phyloP scores from a whole-genome alignment of 2,797 vertebrate genomes.

The Limosa lapponica region DNA sequence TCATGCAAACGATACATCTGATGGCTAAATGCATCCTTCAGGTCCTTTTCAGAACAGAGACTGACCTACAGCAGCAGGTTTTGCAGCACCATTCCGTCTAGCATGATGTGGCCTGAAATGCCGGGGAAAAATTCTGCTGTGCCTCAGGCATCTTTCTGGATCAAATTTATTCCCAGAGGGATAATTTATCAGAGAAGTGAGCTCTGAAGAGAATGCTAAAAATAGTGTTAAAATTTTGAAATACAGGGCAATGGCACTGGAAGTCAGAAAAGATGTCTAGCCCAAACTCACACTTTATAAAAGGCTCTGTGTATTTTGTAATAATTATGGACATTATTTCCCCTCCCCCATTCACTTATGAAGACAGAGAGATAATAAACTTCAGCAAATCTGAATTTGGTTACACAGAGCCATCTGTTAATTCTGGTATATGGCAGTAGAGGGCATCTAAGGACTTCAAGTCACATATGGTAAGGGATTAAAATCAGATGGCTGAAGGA shows the following conservation, averaged over 20 bases:
- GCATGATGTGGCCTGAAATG: background rate
- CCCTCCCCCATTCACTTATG: background rate
- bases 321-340: background rate
- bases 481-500: conserved; percentile 43
- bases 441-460: conserved; percentile 69
- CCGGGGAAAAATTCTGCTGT: background rate
- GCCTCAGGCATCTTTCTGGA: conserved; percentile 29
- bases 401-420: conserved; percentile 50
- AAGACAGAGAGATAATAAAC: background rate
- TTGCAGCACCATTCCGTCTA: background rate
- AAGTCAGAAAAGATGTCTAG: conserved; percentile 16
- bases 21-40: background rate
- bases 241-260: background rate
- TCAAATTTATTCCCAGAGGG: background rate
- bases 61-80: background rate
- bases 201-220: conserved; percentile 32
- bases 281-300: conserved; percentile 8
- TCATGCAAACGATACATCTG: rapidly evolving
- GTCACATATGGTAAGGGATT: conserved; percentile 40
- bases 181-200: conserved; percentile 11
- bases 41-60: background rate
- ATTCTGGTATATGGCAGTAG: conserved; percentile 51
- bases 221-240: conserved; percentile 12
- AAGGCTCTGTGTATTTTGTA: background rate
- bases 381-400: background rate